A percentile compares a stretch with the other conserved stretches of the same genome.
phyloP scores from a whole-genome alignment of 2,888 invertebrate genomes.

The Boloria euphrosyne region DNA sequence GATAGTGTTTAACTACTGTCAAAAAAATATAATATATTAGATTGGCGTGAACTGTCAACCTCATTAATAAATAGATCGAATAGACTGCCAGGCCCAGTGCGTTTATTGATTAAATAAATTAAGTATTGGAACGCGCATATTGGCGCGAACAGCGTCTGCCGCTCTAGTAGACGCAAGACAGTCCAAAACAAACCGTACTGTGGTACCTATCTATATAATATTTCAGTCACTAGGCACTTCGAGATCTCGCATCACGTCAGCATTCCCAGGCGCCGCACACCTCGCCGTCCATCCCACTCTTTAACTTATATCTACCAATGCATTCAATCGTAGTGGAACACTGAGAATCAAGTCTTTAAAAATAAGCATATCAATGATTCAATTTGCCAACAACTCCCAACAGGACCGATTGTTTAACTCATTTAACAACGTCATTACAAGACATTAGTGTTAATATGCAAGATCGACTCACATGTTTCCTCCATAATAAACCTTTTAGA shows the following conservation, averaged over 20 bases:
- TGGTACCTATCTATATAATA: slow-evolving; percentile 58
- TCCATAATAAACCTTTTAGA: slow-evolving; percentile 27
- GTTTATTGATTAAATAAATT: slow-evolving; percentile 39
- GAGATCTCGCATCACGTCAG: slow-evolving; percentile 49
- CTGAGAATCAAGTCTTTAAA: background rate
- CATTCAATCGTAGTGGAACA: background rate
- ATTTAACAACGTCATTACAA: slow-evolving; percentile 16
- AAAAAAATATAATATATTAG: slow-evolving; percentile 10
- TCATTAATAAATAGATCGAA: slow-evolving; percentile 17
- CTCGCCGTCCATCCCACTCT: slow-evolving; percentile 13
- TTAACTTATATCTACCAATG: slow-evolving; percentile 1
- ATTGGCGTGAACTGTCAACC: slow-evolving; percentile 10
- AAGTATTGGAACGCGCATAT: slow-evolving; percentile 53
- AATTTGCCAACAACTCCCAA: slow-evolving; percentile 2
- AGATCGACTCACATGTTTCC: slow-evolving; percentile 18
- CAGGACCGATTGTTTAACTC: slow-evolving; percentile 5
- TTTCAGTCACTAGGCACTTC: slow-evolving; percentile 61
- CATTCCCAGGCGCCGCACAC: slow-evolving; percentile 47
- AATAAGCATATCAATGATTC: slow-evolving; percentile 14
- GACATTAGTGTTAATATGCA: slow-evolving; percentile 23
- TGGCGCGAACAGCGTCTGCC: slow-evolving; percentile 56
- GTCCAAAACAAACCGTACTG: slow-evolving; percentile 69
- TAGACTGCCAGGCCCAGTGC: slow-evolving; percentile 9
- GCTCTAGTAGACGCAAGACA: slow-evolving; percentile 54
- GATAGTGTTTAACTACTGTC: background rate